phyloP scores from a whole-genome alignment of 1,140 invertebrate genomes.

The Daktulosphaira vitifoliae region DNA sequence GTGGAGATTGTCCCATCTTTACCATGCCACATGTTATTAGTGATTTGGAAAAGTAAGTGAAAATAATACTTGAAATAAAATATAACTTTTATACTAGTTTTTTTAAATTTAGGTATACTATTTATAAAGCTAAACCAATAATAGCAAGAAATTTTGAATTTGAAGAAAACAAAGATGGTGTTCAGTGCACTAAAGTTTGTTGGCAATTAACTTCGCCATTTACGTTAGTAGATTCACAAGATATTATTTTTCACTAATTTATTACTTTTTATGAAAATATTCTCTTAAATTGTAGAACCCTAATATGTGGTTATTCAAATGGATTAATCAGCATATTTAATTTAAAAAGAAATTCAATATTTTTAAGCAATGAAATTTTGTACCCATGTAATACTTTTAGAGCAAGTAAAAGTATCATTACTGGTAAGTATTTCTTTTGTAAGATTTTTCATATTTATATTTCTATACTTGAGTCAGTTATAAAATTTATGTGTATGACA shows the following conservation, averaged over 20 bases:
- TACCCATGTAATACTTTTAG: slow-evolving; percentile 45
- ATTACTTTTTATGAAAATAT: no score
- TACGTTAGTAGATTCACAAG: slow-evolving; percentile 32
- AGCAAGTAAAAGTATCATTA: slow-evolving; percentile 45
- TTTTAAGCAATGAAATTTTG: slow-evolving; percentile 43
- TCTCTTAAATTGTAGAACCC: slow-evolving; percentile 42
- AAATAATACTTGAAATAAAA: background rate
- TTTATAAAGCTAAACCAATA: slow-evolving; percentile 41
- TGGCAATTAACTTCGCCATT: slow-evolving; percentile 37
- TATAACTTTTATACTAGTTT: background rate
- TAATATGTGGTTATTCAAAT: slow-evolving; percentile 56
- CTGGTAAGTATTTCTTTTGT: slow-evolving; percentile 39
- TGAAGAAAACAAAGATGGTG: slow-evolving; percentile 23
- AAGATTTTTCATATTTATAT: slow-evolving; percentile 39
- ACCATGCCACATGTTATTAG: slow-evolving; percentile 44
- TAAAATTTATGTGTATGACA: slow-evolving; percentile 46
- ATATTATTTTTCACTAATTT: no score
- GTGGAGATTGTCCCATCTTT: slow-evolving; percentile 54
- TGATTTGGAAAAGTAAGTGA: background rate
- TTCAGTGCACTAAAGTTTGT: slow-evolving; percentile 37
- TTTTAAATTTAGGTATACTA: slow-evolving; percentile 4
- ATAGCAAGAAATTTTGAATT: slow-evolving; percentile 35
- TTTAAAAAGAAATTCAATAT: slow-evolving; percentile 47
- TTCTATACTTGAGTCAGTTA: slow-evolving; percentile 45
- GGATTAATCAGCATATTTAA: slow-evolving; percentile 55